phyloP scores from a whole-genome alignment of 1,140 invertebrate genomes.

The Globodera rostochiensis region DNA sequence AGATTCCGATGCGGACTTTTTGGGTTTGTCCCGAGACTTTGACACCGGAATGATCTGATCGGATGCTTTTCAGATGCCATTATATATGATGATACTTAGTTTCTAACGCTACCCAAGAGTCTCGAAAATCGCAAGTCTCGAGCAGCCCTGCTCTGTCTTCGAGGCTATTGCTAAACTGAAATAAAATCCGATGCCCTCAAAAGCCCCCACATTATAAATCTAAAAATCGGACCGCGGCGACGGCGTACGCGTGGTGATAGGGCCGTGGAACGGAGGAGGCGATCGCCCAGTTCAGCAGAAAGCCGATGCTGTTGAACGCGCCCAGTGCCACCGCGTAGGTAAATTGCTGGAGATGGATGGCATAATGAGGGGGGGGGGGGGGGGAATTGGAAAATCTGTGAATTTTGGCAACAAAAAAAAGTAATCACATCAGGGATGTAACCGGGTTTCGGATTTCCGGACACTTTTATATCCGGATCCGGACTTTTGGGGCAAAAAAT shows the following conservation, averaged over 20 bases:
- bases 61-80: too few relatives aligned
- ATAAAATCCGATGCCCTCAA: neutral
- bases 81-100: too few relatives aligned
- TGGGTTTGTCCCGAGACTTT: too few relatives aligned
- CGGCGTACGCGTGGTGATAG: neutral
- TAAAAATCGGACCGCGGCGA: neutral
- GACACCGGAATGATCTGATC: too few relatives aligned
- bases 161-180: neutral
- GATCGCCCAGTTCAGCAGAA: conserved; percentile 13
- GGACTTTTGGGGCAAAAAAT: too few relatives aligned
- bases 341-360: neutral
- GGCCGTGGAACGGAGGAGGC: neutral
- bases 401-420: neutral
- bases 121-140: too few relatives aligned
- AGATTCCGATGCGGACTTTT: too few relatives aligned
- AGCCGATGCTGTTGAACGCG: neutral
- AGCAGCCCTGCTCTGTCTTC: too few relatives aligned
- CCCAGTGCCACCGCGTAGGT: neutral
- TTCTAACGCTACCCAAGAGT: too few relatives aligned
- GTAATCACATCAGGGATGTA: neutral
- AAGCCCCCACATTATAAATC: neutral
- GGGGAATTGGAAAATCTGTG: too few relatives aligned
- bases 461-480: too few relatives aligned
- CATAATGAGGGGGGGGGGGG: neutral
- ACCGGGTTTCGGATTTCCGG: neutral